Base-by-base conservation (phyloP, 2,888 invertebrate species). In the Tetragnatha montana region DNA sequence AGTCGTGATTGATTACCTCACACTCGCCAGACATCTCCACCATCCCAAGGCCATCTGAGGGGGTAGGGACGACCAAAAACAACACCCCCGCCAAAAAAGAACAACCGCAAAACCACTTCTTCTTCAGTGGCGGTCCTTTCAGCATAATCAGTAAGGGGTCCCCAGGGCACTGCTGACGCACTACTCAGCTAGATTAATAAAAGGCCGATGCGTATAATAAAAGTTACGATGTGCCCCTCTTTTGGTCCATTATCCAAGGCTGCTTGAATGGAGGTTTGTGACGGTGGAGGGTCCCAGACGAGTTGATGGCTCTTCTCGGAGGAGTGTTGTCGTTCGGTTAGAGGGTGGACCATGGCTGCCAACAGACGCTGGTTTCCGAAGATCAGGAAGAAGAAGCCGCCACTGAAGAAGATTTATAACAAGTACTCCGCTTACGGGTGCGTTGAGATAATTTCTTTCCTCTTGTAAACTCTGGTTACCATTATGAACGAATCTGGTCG, bases 141-240 rank as follows among this genome's bases (percentile, higher is more conserved):
- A 60, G 79, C 70, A 78, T 85, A 85, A 85, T 85, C 78, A 78
- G 47, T 73, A 22, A 49, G 19, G n/a, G 22, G 21, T 76, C 75
- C 76, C 60, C 19, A 0, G 68, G 82, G 83, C 49, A 7, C 17
- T 50, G 7, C 19, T n/a, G 60, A 17, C 69, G 84, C 76, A 76
- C 75, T 85, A 89, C 89, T 89, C 89, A 81, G 71, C 75, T 51
- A 86, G 89, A 89, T 89, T 89, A 89, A 85, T 81, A 71, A 80
- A 80, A 75, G 17, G n/a, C 19, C 79, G 21, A 21, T 10, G 35
- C 12, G 78, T 78, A n/a, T n/a, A n/a, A n/a, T n/a, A n/a, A 19
- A 76, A 68, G 50, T n/a, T 78, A 49, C 49, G 19, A 49, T 50
- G 50, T 60, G 60, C 14, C 60, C 60, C 60, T 73, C 10, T 35